phyloP scores from a whole-genome alignment of 2,888 invertebrate species.

The Phytoseiulus persimilis region DNA sequence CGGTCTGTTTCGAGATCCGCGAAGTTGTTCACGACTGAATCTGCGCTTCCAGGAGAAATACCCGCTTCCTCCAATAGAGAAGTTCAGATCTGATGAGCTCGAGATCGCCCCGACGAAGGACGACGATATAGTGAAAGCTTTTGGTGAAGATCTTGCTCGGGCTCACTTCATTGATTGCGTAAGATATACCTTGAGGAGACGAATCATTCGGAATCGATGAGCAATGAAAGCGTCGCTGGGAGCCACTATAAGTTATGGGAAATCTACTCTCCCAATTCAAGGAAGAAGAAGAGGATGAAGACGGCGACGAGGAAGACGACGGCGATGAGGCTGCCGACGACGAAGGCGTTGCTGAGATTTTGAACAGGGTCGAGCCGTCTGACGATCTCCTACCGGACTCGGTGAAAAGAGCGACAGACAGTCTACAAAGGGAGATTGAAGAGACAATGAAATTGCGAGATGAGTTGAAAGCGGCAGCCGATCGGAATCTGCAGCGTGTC shows the following conservation, averaged over 20 bases:
- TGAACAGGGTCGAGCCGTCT: not conserved
- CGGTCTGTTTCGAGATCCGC: no score
- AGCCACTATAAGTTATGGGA: no score
- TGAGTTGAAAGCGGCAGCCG: slow-evolving; percentile 11
- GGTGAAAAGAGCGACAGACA: slow-evolving; percentile 12
- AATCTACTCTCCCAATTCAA: not conserved
- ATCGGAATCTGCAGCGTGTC: slow-evolving; percentile 21
- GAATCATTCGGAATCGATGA: not conserved
- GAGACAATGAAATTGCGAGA: slow-evolving; percentile 28
- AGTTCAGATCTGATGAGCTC: not conserved
- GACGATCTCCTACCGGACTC: not conserved
- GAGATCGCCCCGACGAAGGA: not conserved
- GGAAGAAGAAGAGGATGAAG: slow-evolving; percentile 15
- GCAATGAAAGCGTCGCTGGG: not conserved
- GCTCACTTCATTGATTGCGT: not conserved
- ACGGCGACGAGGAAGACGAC: not conserved
- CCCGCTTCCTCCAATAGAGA: not conserved
- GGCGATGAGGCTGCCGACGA: not conserved
- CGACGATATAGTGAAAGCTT: not conserved
- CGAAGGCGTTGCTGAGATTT: not conserved
- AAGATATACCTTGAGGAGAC: not conserved
- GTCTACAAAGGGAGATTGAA: slow-evolving; percentile 17
- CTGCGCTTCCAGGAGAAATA: not conserved
- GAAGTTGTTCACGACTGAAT: not conserved
- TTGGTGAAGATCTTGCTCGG: not conserved